Conservation (phyloP, 2,113 vertebrate species). For the Coturnix japonica region DNA sequence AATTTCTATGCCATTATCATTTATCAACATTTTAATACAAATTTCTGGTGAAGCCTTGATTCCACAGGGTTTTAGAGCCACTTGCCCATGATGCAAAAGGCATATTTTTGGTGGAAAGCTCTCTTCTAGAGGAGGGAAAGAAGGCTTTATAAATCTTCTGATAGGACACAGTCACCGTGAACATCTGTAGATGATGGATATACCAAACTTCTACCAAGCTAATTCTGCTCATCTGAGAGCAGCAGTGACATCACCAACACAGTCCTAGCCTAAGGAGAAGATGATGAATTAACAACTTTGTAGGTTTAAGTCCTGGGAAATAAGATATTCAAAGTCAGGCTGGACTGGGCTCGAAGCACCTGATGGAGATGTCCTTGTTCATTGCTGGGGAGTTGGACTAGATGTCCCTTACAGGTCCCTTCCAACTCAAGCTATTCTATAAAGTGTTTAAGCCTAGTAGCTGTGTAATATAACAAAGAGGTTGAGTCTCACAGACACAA, state of each 20-base stretch:
- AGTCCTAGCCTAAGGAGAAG: not conserved
- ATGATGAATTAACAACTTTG: fast-evolving
- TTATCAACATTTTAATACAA: not conserved
- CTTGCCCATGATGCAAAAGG: not conserved
- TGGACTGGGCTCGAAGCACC: no score
- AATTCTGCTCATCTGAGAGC: not conserved
- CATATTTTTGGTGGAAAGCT: not conserved
- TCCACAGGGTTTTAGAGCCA: not conserved
- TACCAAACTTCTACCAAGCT: not conserved
- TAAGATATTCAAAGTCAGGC: not conserved
- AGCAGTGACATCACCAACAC: not conserved
- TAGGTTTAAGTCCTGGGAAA: not conserved
- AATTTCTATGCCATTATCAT: not conserved
- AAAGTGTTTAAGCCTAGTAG: not conserved
- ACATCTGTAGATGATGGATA: not conserved
- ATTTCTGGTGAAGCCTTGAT: not conserved
- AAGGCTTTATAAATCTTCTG: not conserved
- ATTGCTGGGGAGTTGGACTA: no score
- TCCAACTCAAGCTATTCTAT: no score
- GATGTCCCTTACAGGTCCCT: no score
- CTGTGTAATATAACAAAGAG: not conserved
- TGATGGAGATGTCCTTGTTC: no score
- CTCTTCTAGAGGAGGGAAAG: not conserved
- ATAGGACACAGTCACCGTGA: not conserved
- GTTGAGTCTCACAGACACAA: not conserved